phyloP scores from a whole-genome alignment of 2,888 invertebrate species.

The Dicranocentrus wangi region DNA sequence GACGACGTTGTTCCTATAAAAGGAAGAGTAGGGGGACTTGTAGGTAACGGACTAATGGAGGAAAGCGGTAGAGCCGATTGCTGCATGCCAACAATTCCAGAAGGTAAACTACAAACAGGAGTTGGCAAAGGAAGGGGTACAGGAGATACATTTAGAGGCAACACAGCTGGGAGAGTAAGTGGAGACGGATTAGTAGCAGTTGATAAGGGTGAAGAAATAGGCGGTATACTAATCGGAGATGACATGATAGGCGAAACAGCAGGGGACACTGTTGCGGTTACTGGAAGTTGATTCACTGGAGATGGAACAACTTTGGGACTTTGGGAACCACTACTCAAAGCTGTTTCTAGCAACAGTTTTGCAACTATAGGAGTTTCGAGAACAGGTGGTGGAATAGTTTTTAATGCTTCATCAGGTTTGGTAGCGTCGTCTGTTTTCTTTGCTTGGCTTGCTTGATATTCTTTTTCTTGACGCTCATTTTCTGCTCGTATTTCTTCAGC shows the following conservation, averaged over 20 bases:
- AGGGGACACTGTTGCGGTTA: constrained; percentile 69
- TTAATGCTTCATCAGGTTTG: constrained; percentile 16
- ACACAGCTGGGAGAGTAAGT: constrained; percentile 75
- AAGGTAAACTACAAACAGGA: too few relatives aligned
- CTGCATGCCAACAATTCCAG: too few relatives aligned
- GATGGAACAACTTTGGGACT: constrained; percentile 17
- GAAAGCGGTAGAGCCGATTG: too few relatives aligned
- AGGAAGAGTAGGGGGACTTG: constrained; percentile 71
- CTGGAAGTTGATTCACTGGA: constrained; percentile 13
- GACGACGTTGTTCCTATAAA: too few relatives aligned
- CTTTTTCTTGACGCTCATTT: constrained; percentile 73
- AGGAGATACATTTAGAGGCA: too few relatives aligned
- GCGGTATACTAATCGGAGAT: constrained; percentile 74
- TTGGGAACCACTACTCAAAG: background rate
- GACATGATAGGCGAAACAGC: constrained; percentile 75
- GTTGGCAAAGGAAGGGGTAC: too few relatives aligned
- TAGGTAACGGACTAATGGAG: background rate
- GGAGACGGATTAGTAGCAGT: constrained; percentile 69
- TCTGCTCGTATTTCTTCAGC: constrained; percentile 71
- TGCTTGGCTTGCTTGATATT: constrained; percentile 74
- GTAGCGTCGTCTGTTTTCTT: constrained; percentile 38
- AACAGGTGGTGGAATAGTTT: background rate
- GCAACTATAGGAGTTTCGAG: constrained; percentile 16
- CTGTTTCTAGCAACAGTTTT: constrained; percentile 15
- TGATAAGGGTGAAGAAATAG: constrained; percentile 42